phyloP scores from a whole-genome alignment of 1,140 invertebrate species.

The Thaumetopoea pityocampa region DNA sequence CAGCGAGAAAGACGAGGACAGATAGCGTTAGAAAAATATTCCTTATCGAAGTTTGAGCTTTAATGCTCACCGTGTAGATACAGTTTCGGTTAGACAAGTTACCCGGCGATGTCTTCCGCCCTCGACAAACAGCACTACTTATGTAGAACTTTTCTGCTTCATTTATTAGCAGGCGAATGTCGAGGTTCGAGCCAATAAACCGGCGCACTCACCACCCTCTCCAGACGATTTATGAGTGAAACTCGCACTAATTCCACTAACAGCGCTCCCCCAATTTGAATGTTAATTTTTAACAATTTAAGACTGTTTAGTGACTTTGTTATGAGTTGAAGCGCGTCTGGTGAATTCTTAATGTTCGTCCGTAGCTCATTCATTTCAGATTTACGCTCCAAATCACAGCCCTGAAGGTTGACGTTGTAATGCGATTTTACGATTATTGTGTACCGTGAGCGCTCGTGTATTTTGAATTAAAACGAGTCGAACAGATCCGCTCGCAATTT shows the following conservation, averaged over 20 bases:
- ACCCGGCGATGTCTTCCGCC: slow-evolving; percentile 39
- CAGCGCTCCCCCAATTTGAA: slow-evolving; percentile 67
- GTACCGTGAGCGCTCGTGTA: slow-evolving; percentile 13
- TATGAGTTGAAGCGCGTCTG: slow-evolving; percentile 36
- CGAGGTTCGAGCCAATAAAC: slow-evolving; percentile 63
- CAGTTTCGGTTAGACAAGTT: slow-evolving; percentile 34
- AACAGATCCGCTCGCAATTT: slow-evolving; percentile 1
- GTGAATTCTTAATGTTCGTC: slow-evolving; percentile 32
- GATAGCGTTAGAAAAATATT: slow-evolving; percentile 38
- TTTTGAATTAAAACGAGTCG: slow-evolving; percentile 19
- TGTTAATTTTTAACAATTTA: slow-evolving; percentile 72
- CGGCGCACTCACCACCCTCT: slow-evolving; percentile 57
- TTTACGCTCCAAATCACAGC: slow-evolving; percentile 28
- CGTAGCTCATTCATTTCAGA: slow-evolving; percentile 32
- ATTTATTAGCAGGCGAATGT: slow-evolving; percentile 67
- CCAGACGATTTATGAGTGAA: slow-evolving; percentile 67
- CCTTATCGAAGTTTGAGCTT: slow-evolving; percentile 46
- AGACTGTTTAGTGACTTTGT: slow-evolving; percentile 54
- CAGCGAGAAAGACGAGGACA: slow-evolving; percentile 28
- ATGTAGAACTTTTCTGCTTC: slow-evolving; percentile 69
- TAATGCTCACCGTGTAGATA: slow-evolving; percentile 33
- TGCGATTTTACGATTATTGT: slow-evolving; percentile 31
- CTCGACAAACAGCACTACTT: slow-evolving; percentile 50
- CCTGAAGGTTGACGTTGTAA: slow-evolving; percentile 27
- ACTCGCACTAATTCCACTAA: slow-evolving; percentile 70